phyloP scores from a whole-genome alignment of 2,797 vertebrate genomes.

The Leptoclinus maculatus region DNA sequence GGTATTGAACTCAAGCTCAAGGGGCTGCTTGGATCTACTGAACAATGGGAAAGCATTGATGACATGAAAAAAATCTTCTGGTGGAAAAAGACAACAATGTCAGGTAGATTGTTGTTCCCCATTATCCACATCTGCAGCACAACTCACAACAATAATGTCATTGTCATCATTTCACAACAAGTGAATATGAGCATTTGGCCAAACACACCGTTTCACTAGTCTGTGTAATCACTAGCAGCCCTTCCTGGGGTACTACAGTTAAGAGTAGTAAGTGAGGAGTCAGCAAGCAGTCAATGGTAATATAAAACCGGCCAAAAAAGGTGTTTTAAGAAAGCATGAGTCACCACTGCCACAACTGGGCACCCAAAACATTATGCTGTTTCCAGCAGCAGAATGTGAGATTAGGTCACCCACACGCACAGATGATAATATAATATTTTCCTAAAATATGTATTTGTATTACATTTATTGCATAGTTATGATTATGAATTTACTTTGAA shows the following conservation, averaged over 20 bases:
- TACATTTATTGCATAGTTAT: background rate
- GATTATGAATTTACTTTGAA: background rate
- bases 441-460: background rate
- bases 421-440: background rate
- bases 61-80: slow-evolving; percentile 73
- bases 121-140: background rate
- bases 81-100: slow-evolving; percentile 62
- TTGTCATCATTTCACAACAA: background rate
- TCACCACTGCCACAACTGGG: no score
- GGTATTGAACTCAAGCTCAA: slow-evolving; percentile 69
- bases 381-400: no score
- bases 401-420: no score
- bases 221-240: no score
- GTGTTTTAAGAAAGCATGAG: no score
- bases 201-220: no score
- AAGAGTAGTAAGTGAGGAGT: no score
- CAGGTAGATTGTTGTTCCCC: slow-evolving; percentile 56
- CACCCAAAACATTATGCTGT: no score
- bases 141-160: background rate
- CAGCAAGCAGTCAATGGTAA: no score
- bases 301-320: no score
- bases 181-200: no score
- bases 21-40: slow-evolving; percentile 57
- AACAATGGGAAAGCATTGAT: slow-evolving; percentile 74
- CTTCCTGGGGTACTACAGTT: no score